Percentiles rank a stretch among this genome's conserved stretches.
Conservation (phyloP, 2,888 invertebrate genomes). For the Nasonovia ribisnigri region DNA sequence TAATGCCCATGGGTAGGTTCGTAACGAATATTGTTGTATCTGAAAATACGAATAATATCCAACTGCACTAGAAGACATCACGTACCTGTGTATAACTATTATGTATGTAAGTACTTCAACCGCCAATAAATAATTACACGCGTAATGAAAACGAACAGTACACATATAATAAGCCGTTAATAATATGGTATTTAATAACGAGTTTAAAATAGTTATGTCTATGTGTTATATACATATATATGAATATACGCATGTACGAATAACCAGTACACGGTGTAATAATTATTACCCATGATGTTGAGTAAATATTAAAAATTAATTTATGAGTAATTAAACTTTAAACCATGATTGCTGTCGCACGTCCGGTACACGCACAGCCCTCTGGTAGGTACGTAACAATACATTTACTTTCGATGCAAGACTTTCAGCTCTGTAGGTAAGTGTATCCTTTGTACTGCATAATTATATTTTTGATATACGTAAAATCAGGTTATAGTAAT, state of each 20-base stretch:
- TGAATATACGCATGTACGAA: background rate
- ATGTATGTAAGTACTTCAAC: background rate
- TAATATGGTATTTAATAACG: slow-evolving; percentile 22
- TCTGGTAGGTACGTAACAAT: background rate
- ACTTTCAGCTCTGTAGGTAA: background rate
- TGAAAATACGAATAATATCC: background rate
- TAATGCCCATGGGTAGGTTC: background rate
- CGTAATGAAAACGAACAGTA: background rate
- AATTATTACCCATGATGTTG: background rate
- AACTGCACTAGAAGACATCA: background rate
- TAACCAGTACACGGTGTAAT: background rate
- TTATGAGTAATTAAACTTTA: background rate
- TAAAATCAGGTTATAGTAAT: background rate
- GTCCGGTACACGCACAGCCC: background rate
- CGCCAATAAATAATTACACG: background rate
- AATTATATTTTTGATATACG: background rate
- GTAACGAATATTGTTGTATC: background rate
- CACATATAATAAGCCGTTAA: background rate
- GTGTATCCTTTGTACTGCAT: background rate
- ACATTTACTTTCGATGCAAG: background rate
- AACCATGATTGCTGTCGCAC: background rate
- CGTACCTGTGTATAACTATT: too few relatives aligned
- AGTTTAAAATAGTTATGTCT: background rate
- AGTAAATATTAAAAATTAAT: slow-evolving; percentile 7
- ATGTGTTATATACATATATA: background rate